Conservation (phyloP, 2,113 vertebrate species). For the Diadophis punctatus region DNA sequence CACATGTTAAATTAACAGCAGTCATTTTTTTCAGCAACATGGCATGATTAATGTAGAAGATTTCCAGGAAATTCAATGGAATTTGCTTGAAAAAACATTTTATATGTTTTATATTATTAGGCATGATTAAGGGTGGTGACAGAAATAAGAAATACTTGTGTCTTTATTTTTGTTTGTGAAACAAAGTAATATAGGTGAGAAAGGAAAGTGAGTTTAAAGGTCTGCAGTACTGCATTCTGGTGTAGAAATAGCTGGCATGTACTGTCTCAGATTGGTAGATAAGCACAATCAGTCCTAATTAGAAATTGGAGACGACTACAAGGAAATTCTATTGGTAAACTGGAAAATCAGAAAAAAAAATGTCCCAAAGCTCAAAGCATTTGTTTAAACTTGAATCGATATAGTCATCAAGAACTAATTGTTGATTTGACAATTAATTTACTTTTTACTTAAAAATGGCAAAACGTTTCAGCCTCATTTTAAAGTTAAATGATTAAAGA, state of each 20-base stretch:
- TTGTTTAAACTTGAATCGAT: background rate
- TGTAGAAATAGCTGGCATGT: background rate
- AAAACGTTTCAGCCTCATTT: background rate
- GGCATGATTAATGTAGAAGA: background rate
- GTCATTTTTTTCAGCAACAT: background rate
- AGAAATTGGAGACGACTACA: background rate
- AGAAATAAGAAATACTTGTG: background rate
- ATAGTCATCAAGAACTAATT: background rate
- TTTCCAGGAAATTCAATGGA: background rate
- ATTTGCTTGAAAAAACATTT: conserved; percentile 9
- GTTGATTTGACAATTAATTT: background rate
- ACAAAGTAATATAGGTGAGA: background rate
- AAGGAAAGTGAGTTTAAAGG: background rate
- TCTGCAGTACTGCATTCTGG: background rate
- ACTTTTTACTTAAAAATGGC: background rate
- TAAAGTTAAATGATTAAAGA: background rate
- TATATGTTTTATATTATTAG: background rate
- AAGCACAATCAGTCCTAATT: background rate
- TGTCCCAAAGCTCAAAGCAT: background rate
- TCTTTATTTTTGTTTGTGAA: background rate
- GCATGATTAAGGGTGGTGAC: background rate
- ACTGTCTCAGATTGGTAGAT: background rate
- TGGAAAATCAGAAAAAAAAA: background rate
- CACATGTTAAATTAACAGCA: background rate
- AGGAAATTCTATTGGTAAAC: background rate